Evolutionary conservation across 2,888 invertebrate genomes (phyloP), one percentile per base, ranked within the genome.

Genomic region (Aricia artaxerxes): DNA sequence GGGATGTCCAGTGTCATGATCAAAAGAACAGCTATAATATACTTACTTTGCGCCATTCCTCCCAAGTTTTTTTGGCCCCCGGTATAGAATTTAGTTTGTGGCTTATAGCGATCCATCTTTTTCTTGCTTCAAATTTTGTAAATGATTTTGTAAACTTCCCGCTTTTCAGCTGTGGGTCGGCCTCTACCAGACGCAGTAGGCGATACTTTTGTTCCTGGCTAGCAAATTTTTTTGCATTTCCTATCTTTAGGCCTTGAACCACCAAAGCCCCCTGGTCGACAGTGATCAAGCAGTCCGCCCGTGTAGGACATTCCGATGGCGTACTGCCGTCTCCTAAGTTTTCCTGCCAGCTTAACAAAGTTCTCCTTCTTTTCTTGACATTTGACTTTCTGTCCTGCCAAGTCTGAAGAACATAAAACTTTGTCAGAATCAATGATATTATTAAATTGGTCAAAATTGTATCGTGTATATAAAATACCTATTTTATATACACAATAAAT

Each of bases 381-480:
- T 69, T 35, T 69, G 69, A 35, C 69, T 69, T 69, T 38, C 13
- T 69, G 35, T 69, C 69, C 69, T 69, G 69, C 69, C 69, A 69
- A 13, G 69, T 69, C 69, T 69, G 31, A 38, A 69, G 35, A 64
- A 13, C 16, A 13, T 69, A 69, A 31, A 38, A 69, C 9, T 64
- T 69, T 35, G 13, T 69, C 13, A 69, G 16, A 35, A 69, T 2
- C 24, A 24, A 24, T 24, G 24, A 24, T 24, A 24, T 24, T 24
- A 24, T 24, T 24, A 24, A 24, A 24, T 24, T 24, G 24, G 24
- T 24, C 24, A 24, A 24, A 24, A 24, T 24, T 24, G 24, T 24
- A 24, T 24, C 24, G 24, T 24, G 24, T 24, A 24, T 24, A 24
- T 24, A 24, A 24, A 24, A 24, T 24, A 24, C 24, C 24, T 24